Evolutionary conservation across 1,140 invertebrate species (phyloP).

Genomic region (Mya arenaria): DNA sequence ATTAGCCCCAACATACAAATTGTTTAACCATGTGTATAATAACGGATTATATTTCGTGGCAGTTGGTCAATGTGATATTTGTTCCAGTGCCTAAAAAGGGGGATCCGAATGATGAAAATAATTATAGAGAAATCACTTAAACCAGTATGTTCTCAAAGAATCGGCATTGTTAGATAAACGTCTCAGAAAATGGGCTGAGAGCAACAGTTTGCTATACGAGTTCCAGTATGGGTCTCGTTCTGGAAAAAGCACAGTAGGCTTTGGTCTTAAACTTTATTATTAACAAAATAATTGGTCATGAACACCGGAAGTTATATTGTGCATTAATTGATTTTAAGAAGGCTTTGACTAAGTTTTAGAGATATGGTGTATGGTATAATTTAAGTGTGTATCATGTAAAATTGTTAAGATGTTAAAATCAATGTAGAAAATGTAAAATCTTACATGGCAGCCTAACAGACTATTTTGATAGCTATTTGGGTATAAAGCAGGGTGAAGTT

Average conservation of each 20-base stretch:
- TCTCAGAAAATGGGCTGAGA: slow-evolving; percentile 9
- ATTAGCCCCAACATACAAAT: not conserved
- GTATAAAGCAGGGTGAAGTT: slow-evolving; percentile 20
- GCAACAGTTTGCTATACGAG: slow-evolving; percentile 1
- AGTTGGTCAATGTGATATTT: not conserved
- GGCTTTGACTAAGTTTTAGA: too few species aligned
- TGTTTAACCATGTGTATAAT: not conserved
- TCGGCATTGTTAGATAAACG: slow-evolving; percentile 17
- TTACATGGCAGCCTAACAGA: not conserved
- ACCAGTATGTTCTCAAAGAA: slow-evolving; percentile 22
- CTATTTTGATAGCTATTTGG: slow-evolving; percentile 6
- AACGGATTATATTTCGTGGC: not conserved
- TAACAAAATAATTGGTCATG: slow-evolving; percentile 2
- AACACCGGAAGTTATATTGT: slow-evolving; percentile 25
- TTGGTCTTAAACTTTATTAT: slow-evolving; percentile 33
- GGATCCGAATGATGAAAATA: not conserved
- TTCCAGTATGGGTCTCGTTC: slow-evolving; percentile 40
- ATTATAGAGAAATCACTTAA: slow-evolving; percentile 34
- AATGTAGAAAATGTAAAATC: slow-evolving; percentile 19
- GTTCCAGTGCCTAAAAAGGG: not conserved
- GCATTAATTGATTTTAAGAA: slow-evolving; percentile 42
- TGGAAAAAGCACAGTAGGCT: slow-evolving; percentile 21
- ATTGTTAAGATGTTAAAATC: not conserved
- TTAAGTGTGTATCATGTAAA: slow-evolving; percentile 7
- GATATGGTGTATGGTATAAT: slow-evolving; percentile 6